Evolutionary conservation across 1,140 invertebrate genomes (phyloP).

Genomic region (Drosophila gunungcola): DNA sequence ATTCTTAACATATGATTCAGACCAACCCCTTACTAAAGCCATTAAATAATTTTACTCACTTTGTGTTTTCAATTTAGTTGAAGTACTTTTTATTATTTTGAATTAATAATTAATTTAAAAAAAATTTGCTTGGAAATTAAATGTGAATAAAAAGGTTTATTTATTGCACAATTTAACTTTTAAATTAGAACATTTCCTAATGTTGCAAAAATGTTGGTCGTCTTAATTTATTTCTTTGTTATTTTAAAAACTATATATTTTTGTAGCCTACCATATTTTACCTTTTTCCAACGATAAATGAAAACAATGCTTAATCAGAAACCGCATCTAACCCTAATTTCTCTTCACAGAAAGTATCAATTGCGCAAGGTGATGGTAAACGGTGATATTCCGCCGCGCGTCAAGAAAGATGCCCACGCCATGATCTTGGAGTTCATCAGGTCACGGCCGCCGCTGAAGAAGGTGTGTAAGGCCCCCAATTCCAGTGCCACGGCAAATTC

Average conservation of each 20-base stretch:
- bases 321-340: conserved; percentile 27
- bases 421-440: conserved; percentile 98
- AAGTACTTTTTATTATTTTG: no score
- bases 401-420: conserved; percentile 97
- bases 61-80: no score
- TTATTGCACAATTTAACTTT: no score
- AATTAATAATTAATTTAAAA: no score
- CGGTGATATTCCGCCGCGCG: conserved; percentile 91
- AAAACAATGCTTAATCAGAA: conserved; percentile 12
- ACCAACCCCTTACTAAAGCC: no score
- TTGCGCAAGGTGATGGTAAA: conserved; percentile 92
- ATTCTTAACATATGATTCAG: no score
- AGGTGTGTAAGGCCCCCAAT: conserved; percentile 87
- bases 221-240: no score
- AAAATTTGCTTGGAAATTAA: no score
- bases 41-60: no score
- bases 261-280: not conserved
- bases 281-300: not conserved
- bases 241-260: not conserved
- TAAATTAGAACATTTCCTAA: no score
- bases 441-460: conserved; percentile 96
- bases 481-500: conserved; percentile 15
- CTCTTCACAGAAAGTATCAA: conserved; percentile 88
- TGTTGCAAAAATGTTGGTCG: no score
- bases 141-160: no score